A percentile compares a stretch with the other conserved stretches of the same genome.
Conservation (phyloP, 2,888 invertebrate genomes). For the Geophilus truncorum region DNA sequence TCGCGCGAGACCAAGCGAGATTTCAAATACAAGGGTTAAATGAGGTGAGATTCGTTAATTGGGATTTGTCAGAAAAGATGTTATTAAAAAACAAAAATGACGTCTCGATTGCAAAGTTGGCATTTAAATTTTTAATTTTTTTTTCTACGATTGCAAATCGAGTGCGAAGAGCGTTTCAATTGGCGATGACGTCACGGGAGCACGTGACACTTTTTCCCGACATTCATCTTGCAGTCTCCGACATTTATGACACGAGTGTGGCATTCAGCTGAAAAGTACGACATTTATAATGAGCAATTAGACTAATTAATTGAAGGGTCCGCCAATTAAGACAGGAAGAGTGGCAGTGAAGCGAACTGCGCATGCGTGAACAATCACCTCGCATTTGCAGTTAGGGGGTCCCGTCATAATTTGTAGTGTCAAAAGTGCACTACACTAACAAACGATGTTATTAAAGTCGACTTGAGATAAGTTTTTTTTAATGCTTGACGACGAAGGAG, state of each 20-base stretch:
- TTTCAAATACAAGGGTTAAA: too few relatives aligned
- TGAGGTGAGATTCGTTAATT: too few relatives aligned
- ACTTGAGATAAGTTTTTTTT: not conserved
- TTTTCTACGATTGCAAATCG: too few relatives aligned
- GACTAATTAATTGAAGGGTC: slow-evolving; percentile 10
- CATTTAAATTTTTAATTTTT: too few relatives aligned
- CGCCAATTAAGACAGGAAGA: slow-evolving; percentile 10
- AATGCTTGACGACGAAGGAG: too few relatives aligned
- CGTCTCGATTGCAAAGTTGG: too few relatives aligned
- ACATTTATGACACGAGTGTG: not conserved
- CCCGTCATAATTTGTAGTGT: not conserved
- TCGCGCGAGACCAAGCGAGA: not conserved
- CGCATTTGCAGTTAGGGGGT: slow-evolving; percentile 5
- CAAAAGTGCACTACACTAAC: not conserved
- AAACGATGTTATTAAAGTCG: not conserved
- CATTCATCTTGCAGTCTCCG: not conserved
- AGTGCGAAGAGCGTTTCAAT: not conserved
- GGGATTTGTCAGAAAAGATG: too few relatives aligned
- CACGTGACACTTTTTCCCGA: not conserved
- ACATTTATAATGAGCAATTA: slow-evolving; percentile 10
- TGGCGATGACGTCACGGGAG: not conserved
- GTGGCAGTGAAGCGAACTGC: slow-evolving; percentile 2
- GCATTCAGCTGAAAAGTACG: slow-evolving; percentile 10
- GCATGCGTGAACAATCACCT: slow-evolving; percentile 10
- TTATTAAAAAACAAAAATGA: too few relatives aligned